Conservation (phyloP, 35 echinoderm and acorn worm species). For the Apostichopus japonicus region DNA sequence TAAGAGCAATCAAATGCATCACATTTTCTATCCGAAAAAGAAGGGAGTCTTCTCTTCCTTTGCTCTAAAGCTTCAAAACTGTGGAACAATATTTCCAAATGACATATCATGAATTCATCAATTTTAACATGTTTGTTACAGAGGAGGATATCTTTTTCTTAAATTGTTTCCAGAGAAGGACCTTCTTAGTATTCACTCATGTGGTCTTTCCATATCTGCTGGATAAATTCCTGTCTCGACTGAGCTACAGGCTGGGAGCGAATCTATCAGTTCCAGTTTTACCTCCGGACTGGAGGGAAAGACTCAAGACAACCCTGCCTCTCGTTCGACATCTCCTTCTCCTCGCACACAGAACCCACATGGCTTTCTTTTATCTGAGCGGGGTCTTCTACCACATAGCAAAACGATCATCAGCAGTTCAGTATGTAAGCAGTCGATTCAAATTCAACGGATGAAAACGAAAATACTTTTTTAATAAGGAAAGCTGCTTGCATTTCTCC, state of each 20-base stretch:
- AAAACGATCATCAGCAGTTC: slow-evolving; percentile 80
- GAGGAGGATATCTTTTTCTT: neutral
- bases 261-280: slow-evolving; percentile 39
- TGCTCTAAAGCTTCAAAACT: too few relatives aligned
- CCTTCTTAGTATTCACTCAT: slow-evolving; percentile 70
- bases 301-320: slow-evolving; percentile 61
- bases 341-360: slow-evolving; percentile 73
- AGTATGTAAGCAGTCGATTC: slow-evolving; percentile 78
- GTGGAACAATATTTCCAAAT: too few relatives aligned
- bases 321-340: slow-evolving; percentile 58
- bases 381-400: slow-evolving; percentile 91
- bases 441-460: too few relatives aligned
- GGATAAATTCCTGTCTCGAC: slow-evolving; percentile 61
- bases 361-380: slow-evolving; percentile 82
- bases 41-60: too few relatives aligned
- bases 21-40: too few relatives aligned
- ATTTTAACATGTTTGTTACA: too few relatives aligned
- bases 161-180: slow-evolving; percentile 62
- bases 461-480: too few relatives aligned
- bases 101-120: too few relatives aligned
- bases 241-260: slow-evolving; percentile 66
- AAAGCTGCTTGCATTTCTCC: too few relatives aligned
- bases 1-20: too few relatives aligned
- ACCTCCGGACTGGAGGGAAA: slow-evolving; percentile 19
- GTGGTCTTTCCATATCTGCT: slow-evolving; percentile 80